Evolutionary conservation across 1,140 invertebrate genomes (phyloP).

Genomic region (Tetramorium parvispinum): DNA sequence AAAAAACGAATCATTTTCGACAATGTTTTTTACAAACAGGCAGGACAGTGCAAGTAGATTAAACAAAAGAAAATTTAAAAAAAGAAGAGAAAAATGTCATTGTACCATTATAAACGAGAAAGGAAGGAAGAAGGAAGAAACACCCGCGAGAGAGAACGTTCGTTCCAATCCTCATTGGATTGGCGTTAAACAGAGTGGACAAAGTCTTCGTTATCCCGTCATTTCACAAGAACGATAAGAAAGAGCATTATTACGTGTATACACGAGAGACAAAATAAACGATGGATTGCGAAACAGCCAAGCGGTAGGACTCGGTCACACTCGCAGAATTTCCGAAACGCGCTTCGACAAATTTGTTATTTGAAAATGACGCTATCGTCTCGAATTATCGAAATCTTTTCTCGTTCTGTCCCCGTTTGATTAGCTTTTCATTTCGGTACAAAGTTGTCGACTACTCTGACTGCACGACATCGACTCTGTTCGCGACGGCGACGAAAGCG

Average conservation of each 20-base stretch:
- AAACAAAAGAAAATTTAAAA: slow-evolving; percentile 51
- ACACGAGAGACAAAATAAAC: neutral
- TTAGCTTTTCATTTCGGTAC: slow-evolving; percentile 33
- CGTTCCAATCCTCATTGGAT: slow-evolving; percentile 50
- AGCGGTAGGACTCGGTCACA: neutral
- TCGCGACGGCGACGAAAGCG: neutral
- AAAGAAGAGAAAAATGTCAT: slow-evolving; percentile 68
- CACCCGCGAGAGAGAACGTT: slow-evolving; percentile 63
- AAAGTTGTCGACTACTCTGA: neutral
- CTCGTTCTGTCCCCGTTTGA: neutral
- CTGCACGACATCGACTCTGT: neutral
- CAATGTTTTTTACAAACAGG: slow-evolving; percentile 85
- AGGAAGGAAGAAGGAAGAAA: slow-evolving; percentile 56
- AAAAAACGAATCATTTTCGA: slow-evolving; percentile 85
- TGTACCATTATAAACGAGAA: slow-evolving; percentile 67
- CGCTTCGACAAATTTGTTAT: neutral
- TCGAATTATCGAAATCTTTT: slow-evolving; percentile 15
- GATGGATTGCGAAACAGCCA: neutral
- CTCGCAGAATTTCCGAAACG: neutral
- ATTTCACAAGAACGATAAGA: slow-evolving; percentile 29
- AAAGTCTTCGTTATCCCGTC: slow-evolving; percentile 50
- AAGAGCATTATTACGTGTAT: slow-evolving; percentile 24
- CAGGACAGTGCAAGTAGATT: slow-evolving; percentile 84
- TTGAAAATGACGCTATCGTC: neutral
- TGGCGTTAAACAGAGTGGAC: slow-evolving; percentile 25